Conservation (phyloP, 2,888 invertebrate genomes). For the Eumerus sabulonum region DNA sequence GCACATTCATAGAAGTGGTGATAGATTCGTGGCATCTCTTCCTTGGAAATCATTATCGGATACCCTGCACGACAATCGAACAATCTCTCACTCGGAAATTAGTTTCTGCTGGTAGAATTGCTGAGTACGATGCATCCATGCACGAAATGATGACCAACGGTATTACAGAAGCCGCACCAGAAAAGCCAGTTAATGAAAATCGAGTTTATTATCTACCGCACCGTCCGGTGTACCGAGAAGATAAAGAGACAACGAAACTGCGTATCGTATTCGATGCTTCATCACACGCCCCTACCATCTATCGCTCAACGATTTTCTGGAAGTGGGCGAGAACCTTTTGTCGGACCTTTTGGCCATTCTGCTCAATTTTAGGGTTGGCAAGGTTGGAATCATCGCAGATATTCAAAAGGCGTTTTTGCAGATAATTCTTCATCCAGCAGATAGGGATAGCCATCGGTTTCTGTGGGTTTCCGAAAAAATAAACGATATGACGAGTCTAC, state of each 20-base stretch:
- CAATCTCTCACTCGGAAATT: conserved; percentile 25
- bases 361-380: conserved; percentile 42
- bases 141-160: conserved; percentile 27
- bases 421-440: conserved; percentile 62
- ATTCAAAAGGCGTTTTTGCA: conserved; percentile 31
- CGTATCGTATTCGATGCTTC: conserved; percentile 51
- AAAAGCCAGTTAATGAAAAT: background rate
- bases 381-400: conserved; percentile 52
- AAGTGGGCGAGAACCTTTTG: conserved; percentile 69
- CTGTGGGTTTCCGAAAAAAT: too few species aligned
- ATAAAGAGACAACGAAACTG: conserved; percentile 39
- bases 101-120: conserved; percentile 23
- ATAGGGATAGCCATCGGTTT: conserved; percentile 66
- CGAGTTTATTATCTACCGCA: conserved; percentile 38
- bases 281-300: conserved; percentile 51
- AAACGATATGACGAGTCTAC: conserved; percentile 20
- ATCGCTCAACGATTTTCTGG: conserved; percentile 69
- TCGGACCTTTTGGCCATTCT: conserved; percentile 60
- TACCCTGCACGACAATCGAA: conserved; percentile 24
- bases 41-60: conserved; percentile 30
- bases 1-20: conserved; percentile 22
- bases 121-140: conserved; percentile 36
- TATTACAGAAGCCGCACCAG: conserved; percentile 16
- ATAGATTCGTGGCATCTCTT: conserved; percentile 35
- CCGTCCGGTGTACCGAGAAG: conserved; percentile 40